Conservation (phyloP, 1,140 invertebrate genomes). For the Caligus rogercresseyi region DNA sequence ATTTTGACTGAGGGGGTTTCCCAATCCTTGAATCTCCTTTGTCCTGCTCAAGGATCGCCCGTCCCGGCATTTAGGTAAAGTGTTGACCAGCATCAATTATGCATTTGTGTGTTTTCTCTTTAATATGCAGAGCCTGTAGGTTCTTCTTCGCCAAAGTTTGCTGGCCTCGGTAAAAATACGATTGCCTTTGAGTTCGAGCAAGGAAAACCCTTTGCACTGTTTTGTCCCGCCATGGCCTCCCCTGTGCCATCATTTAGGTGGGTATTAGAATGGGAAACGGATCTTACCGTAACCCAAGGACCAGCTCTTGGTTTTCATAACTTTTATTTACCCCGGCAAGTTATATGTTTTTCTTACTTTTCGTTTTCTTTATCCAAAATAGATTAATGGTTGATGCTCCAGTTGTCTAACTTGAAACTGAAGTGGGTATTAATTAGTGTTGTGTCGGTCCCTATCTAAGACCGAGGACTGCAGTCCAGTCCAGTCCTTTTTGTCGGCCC, state of each 20-base stretch:
- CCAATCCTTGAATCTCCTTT: conserved; percentile 33
- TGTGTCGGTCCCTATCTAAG: too few relatives aligned
- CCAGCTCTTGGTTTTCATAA: not conserved
- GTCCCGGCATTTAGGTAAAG: conserved; percentile 43
- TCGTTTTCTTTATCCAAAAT: too few relatives aligned
- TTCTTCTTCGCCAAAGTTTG: conserved; percentile 7
- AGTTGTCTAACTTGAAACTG: too few relatives aligned
- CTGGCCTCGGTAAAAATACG: not conserved
- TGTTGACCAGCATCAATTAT: not conserved
- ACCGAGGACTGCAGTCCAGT: too few relatives aligned
- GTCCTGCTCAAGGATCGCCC: conserved; percentile 38
- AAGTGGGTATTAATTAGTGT: too few relatives aligned
- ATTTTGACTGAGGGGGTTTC: not conserved
- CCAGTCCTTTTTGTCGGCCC: too few relatives aligned
- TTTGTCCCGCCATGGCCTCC: conserved; percentile 27
- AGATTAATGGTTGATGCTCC: too few relatives aligned
- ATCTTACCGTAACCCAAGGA: not conserved
- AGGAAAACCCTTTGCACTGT: conserved; percentile 10
- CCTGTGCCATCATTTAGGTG: conserved; percentile 34
- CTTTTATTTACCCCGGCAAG: too few relatives aligned
- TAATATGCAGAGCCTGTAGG: conserved; percentile 22
- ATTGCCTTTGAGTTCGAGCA: not conserved
- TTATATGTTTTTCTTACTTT: too few relatives aligned
- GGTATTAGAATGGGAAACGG: not conserved
- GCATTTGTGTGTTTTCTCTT: not conserved